Conservation (phyloP, 2,113 vertebrate species). For the Stictonetta naevosa region DNA sequence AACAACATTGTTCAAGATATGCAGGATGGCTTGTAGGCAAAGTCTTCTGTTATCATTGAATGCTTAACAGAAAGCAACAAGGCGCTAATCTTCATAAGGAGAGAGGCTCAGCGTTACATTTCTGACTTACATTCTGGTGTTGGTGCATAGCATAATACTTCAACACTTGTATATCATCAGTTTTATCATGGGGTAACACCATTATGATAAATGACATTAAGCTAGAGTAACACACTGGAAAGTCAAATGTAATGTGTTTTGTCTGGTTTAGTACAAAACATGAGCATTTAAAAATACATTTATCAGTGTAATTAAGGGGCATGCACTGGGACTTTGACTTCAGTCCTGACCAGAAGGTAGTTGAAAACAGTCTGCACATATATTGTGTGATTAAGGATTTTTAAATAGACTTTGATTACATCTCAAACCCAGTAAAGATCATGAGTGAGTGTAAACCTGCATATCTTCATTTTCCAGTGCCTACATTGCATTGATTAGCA, state of each 20-base stretch:
- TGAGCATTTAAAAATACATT: conserved; percentile 4
- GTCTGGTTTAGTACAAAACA: conserved; percentile 1
- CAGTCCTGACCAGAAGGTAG: not conserved
- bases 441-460: not conserved
- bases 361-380: not conserved
- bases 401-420: conserved; percentile 50
- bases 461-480: conserved; percentile 52
- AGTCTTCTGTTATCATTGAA: not conserved
- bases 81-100: not conserved
- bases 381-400: conserved; percentile 49
- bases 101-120: not conserved
- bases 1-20: not conserved
- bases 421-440: not conserved
- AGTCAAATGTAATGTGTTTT: not conserved
- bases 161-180: not conserved
- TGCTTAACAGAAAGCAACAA: not conserved
- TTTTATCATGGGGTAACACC: not conserved
- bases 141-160: not conserved
- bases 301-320: not conserved
- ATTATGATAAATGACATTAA: not conserved
- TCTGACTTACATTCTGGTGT: not conserved
- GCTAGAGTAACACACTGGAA: not conserved
- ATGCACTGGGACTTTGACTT: not conserved
- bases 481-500: conserved; percentile 56
- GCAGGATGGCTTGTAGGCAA: not conserved